Evolutionary conservation across 2,113 vertebrate genomes (phyloP), one percentile per base, ranked within the genome.

Genomic region (Menidia beryllina): DNA sequence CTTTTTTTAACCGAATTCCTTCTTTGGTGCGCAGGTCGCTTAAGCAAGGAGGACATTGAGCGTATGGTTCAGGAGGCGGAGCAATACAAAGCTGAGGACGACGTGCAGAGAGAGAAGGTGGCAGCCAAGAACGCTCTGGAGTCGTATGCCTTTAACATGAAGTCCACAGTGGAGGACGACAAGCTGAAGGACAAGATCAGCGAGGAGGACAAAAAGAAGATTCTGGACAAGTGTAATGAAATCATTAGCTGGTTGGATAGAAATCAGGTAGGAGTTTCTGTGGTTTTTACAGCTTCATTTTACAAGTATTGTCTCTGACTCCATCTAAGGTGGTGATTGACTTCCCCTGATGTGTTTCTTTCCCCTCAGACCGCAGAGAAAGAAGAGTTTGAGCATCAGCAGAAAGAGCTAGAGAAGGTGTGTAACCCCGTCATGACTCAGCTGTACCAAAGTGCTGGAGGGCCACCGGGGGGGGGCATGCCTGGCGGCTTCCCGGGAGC

Each of bases 381-480:
- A 69, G 96, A 98, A 0, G 96, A 98, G 82, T 97, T 97, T 68
- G 96, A 98, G 71, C 96, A 98, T 65, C 96, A 97, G 72, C 96
- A 97, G 91, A 98, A 97, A 21, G 96, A 98, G 73, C 82, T 97
- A 86, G 97, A 98, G 86, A 93, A 92, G 69, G 12, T 93, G 39
- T 94, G 93, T 21, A 94, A 91, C 77, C 93, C 91, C 15, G 81
- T 94, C 73, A 87, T 94, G 79, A 93, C 92, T 77, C 93, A 93
- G 64, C 84, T 94, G 65, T 93, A 94, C 88, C 93, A 94, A 74
- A 70, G 68, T 57, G 70, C 91, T 0, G 91, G 91, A 0, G 90
- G 88, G 1, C 43, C 81, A 69, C 95, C 96, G 0, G 94, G 94
- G 0, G 95, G 94, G 0, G 95, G 94, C 0, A 95, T 95, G 90